Conservation (phyloP, 2,888 invertebrate species). For the Caenorhabditis imperialis region DNA sequence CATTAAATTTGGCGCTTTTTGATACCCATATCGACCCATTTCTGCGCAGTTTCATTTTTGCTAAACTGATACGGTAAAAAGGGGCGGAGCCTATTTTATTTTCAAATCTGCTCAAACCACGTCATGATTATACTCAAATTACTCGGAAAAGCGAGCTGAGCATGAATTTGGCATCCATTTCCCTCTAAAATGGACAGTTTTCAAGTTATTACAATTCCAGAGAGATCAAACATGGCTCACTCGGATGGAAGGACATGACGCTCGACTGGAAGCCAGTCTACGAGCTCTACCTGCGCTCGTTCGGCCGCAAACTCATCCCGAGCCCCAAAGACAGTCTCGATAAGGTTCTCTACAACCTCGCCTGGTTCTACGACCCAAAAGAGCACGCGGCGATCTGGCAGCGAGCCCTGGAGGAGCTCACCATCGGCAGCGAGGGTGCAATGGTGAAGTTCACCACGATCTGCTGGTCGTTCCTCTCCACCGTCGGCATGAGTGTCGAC, state of each 20-base stretch:
- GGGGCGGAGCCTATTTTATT: neutral
- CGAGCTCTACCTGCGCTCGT: slow-evolving; percentile 17
- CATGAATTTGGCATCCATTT: too few relatives aligned
- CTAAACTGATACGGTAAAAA: too few relatives aligned
- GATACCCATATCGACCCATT: too few relatives aligned
- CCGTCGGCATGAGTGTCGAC: slow-evolving; percentile 45
- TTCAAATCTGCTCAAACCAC: too few relatives aligned
- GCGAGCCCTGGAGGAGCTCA: slow-evolving; percentile 10
- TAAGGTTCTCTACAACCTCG: neutral
- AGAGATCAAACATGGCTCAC: neutral
- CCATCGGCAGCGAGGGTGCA: slow-evolving; percentile 4
- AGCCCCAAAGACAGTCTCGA: neutral
- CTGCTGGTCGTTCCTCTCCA: slow-evolving; percentile 25
- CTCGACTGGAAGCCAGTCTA: slow-evolving; percentile 61
- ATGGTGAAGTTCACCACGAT: slow-evolving; percentile 13
- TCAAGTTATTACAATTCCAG: too few relatives aligned
- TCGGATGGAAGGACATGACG: slow-evolving; percentile 39
- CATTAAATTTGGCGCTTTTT: too few relatives aligned
- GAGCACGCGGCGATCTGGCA: slow-evolving; percentile 36
- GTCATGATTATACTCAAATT: too few relatives aligned
- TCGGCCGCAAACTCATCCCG: slow-evolving; percentile 10
- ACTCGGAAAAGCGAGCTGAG: too few relatives aligned
- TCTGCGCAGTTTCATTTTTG: too few relatives aligned
- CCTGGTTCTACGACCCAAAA: slow-evolving; percentile 25
- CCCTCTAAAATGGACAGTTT: too few relatives aligned